Evolutionary conservation across 2,113 vertebrate species (phyloP).

Genomic region (Callithrix jacchus): DNA sequence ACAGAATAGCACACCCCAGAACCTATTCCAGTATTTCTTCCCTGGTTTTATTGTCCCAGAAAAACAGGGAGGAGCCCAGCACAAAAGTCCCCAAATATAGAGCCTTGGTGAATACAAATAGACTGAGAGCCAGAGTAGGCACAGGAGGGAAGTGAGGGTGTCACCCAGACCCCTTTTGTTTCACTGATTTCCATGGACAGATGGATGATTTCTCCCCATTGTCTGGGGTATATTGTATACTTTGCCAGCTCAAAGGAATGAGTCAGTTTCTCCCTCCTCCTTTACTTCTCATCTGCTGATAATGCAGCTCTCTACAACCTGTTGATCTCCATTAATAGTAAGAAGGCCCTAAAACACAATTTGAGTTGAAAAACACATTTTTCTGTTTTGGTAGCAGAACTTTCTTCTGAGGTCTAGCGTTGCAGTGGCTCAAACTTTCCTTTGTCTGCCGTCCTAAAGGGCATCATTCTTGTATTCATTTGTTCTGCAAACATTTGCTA

Average conservation of each 20-base stretch:
- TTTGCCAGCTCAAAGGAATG: constrained; percentile 42
- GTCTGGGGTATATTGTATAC: not conserved
- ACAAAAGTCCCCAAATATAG: not conserved
- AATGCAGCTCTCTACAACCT: not conserved
- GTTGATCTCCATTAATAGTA: not conserved
- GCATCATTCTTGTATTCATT: not conserved
- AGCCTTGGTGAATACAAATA: not conserved
- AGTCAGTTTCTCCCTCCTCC: constrained; percentile 51
- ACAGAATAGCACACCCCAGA: not conserved
- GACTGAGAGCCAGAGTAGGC: not conserved
- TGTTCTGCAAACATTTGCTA: not conserved
- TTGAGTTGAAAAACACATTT: constrained; percentile 34
- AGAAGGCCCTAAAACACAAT: not conserved
- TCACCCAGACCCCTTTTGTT: not conserved
- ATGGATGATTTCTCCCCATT: constrained; percentile 27
- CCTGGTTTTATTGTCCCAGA: constrained; percentile 29
- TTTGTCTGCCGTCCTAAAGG: not conserved
- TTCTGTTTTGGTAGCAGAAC: not conserved
- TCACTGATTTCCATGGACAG: not conserved
- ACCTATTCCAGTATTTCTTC: not conserved
- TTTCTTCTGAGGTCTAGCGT: not conserved
- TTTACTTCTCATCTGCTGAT: not conserved
- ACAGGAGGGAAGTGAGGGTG: not conserved
- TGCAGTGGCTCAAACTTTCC: not conserved
- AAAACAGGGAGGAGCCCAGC: not conserved